Evolutionary conservation across 2,797 vertebrate genomes (phyloP).

Genomic region (Rhabdomys pumilio): DNA sequence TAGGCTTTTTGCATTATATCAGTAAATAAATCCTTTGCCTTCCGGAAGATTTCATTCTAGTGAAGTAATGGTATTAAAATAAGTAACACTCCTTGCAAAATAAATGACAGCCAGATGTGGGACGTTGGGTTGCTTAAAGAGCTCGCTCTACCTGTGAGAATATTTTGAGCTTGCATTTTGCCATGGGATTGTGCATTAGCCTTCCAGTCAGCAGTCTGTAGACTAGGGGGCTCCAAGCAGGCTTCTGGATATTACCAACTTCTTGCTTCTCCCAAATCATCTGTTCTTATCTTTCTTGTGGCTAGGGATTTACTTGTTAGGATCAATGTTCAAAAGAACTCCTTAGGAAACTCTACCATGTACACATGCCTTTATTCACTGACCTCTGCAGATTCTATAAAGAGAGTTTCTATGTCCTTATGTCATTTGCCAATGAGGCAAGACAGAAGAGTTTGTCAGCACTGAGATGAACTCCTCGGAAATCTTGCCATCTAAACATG

Average conservation of each 20-base stretch:
- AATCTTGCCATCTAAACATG: neutral
- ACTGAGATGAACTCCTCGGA: neutral
- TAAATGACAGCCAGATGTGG: slow-evolving; percentile 8
- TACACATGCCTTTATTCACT: neutral
- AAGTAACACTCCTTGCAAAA: neutral
- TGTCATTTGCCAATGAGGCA: slow-evolving; percentile 7
- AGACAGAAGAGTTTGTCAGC: neutral
- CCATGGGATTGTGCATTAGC: neutral
- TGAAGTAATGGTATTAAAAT: slow-evolving; percentile 29
- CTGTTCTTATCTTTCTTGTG: slow-evolving; percentile 8
- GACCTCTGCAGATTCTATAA: slow-evolving; percentile 27
- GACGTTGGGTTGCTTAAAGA: neutral
- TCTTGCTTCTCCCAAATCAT: slow-evolving; percentile 22
- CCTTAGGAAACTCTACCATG: neutral
- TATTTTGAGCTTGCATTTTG: slow-evolving; percentile 20
- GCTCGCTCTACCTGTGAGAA: neutral
- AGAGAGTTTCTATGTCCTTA: slow-evolving; percentile 23
- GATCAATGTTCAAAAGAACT: slow-evolving; percentile 38
- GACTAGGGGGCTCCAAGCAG: slow-evolving; percentile 27
- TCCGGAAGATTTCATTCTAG: neutral
- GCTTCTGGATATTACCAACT: neutral
- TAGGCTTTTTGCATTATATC: neutral
- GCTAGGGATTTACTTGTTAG: neutral
- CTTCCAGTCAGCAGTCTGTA: slow-evolving; percentile 30
- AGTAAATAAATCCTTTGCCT: neutral